These are phyloP conservation scores for Verasper variegatus DNA, from an alignment of 2,113 vertebrate species.

Conservation along the genomic window DNA sequence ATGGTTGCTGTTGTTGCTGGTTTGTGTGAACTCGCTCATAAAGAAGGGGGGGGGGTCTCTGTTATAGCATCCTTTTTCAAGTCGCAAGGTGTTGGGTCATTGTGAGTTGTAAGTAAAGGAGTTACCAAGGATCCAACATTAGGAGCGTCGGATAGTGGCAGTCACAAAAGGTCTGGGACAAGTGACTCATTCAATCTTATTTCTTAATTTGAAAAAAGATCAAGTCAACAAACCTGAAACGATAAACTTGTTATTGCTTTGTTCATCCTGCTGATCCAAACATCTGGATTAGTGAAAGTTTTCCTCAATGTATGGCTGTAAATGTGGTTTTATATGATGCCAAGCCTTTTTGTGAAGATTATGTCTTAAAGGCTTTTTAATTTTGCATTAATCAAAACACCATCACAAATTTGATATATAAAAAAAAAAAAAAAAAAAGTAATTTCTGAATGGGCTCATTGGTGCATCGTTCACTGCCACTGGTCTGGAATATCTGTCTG, in stretches of 20 bases:
- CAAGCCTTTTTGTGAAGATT: constrained; percentile 37
- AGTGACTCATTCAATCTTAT: constrained; percentile 27
- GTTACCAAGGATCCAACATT: constrained; percentile 30
- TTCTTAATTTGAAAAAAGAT: constrained; percentile 10
- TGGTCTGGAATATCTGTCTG: constrained; percentile 45
- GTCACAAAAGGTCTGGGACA: constrained; percentile 42
- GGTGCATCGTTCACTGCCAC: constrained; percentile 37
- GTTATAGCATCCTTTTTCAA: constrained; percentile 41
- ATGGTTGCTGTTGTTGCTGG: constrained; percentile 70
- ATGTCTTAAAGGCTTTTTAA: constrained; percentile 5
- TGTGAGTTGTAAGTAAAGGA: constrained; percentile 33
- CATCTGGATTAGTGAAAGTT: constrained; percentile 36
- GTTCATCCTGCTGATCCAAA: constrained; percentile 44
- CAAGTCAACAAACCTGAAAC: constrained; percentile 36
- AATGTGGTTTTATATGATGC: constrained; percentile 23
- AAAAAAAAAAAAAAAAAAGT: constrained; percentile 9
- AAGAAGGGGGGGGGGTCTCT: constrained; percentile 18
- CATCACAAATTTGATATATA: constrained; percentile 19
- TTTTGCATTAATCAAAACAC: constrained; percentile 11
- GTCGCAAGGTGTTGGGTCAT: constrained; percentile 40
- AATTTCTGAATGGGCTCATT: constrained; percentile 4
- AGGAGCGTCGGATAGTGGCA: constrained; percentile 40
- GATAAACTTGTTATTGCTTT: constrained; percentile 43
- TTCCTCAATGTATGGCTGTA: constrained; percentile 31
- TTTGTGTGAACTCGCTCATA: constrained; percentile 52